Base-by-base conservation (phyloP, 2,888 invertebrate species). In the Ypsolopha scabrella region DNA sequence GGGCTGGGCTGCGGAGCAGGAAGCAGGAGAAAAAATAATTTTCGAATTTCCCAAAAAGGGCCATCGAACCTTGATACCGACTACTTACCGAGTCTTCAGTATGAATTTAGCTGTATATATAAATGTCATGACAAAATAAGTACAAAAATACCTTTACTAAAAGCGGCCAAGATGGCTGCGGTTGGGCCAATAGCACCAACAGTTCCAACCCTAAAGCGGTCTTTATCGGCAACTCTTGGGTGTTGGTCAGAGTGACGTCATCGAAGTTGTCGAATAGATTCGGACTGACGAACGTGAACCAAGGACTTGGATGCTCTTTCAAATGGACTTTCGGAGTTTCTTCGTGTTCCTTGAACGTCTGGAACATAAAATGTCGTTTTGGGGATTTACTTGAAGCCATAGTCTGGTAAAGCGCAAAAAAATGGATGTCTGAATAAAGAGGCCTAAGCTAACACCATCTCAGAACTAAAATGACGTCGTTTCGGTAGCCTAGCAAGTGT, bases 151-250 rank as follows among this genome's bases (percentile, higher is more conserved):
- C 94, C 87, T 93, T 94, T 0, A 94, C 81, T 24, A 94, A 70
- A 56, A 91, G 87, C 0, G 91, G 80, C 94, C 94, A 94, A 50
- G 91, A 91, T 0, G 94, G 92, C 63, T 94, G 94, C 0, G 94
- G 94, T 61, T 94, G 94, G 0, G 92, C 90, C 51, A 93, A 68
- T 39, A 94, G 65, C 0, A 94, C 92, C 47, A 89, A 88, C 35
- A 94, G 67, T 60, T 94, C 94, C 52, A 94, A 68, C 0, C 91
- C 90, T 9, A 93, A 85, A 2, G 90, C 90, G 2, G 90, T 89
- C 55, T 88, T 88, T 8, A 88, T 78, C 0, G 88, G 75, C 6
- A 93, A 68, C 51, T 90, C 89, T 6, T 70, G 69, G 0, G 88
- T 76, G 33, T 72, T 76, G 39, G 69, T 73, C 1, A 75, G 67